Percentiles rank a stretch among this genome's conserved stretches.
phyloP scores from a whole-genome alignment of 2,797 vertebrate species.

The Austrolebias charrua region DNA sequence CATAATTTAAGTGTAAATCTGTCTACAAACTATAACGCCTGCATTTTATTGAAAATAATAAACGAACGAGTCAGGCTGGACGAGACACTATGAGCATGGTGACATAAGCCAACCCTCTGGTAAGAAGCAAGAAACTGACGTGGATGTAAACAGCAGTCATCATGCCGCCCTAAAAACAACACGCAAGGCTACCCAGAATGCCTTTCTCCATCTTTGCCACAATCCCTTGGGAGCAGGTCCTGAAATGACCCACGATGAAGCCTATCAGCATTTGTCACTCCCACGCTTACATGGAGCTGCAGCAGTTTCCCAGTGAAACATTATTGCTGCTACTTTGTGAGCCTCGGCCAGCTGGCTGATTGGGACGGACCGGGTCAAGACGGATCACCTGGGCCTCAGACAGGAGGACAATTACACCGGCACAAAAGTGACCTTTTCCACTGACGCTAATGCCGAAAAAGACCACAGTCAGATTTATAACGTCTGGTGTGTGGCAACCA shows the following conservation, averaged over 20 bases:
- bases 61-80: conserved; percentile 20
- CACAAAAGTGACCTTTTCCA: conserved; percentile 60
- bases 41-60: conserved; percentile 31
- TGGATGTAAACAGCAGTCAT: conserved; percentile 63
- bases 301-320: conserved; percentile 33
- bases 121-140: conserved; percentile 60
- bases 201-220: conserved; percentile 43
- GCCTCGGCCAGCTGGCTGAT: conserved; percentile 44
- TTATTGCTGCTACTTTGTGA: conserved; percentile 42
- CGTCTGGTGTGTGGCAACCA: conserved; percentile 26
- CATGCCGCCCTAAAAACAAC: conserved; percentile 59
- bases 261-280: conserved; percentile 51
- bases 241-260: conserved; percentile 56
- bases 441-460: conserved; percentile 40
- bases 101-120: conserved; percentile 62
- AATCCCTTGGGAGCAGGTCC: conserved; percentile 39
- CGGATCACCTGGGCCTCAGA: conserved; percentile 62
- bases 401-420: conserved; percentile 49
- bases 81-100: conserved; percentile 33
- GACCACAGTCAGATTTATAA: conserved; percentile 25
- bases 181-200: conserved; percentile 64
- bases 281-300: conserved; percentile 26
- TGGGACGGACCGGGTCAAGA: conserved; percentile 42
- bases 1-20: conserved; percentile 28
- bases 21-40: conserved; percentile 25